These are phyloP conservation scores for Manduca sexta DNA, from an alignment of 1,140 invertebrate species.

Conservation along the genomic window DNA sequence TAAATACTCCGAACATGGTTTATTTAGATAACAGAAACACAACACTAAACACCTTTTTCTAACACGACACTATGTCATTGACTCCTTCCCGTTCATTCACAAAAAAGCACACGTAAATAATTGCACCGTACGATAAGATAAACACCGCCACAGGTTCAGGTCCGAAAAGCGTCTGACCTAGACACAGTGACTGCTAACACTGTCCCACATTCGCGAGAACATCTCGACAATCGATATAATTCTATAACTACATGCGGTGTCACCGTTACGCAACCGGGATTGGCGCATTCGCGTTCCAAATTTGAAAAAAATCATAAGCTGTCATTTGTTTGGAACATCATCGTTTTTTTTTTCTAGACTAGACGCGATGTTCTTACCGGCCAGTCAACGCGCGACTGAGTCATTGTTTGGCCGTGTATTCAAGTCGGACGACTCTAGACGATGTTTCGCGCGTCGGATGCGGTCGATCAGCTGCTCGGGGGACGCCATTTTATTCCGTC, in stretches of 20 bases:
- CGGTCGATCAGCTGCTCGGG: conserved; percentile 48
- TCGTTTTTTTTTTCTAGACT: background rate
- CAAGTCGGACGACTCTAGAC: background rate
- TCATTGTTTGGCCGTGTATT: background rate
- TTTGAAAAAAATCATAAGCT: background rate
- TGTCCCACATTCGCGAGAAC: conserved; percentile 30
- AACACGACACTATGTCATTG: conserved; percentile 19
- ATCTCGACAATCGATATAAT: conserved; percentile 37
- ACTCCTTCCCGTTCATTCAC: conserved; percentile 11
- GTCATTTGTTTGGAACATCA: too few relatives aligned
- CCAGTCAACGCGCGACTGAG: conserved; percentile 3
- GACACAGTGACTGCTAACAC: conserved; percentile 36
- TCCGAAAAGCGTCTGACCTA: conserved; percentile 39
- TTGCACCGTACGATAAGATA: conserved; percentile 26
- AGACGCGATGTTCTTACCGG: background rate
- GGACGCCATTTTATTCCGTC: conserved; percentile 32
- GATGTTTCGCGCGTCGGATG: conserved; percentile 28
- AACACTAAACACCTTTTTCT: conserved; percentile 15
- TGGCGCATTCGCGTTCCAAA: too few relatives aligned
- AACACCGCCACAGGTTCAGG: conserved; percentile 10
- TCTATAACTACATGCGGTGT: conserved; percentile 16
- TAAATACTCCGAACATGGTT: conserved; percentile 67
- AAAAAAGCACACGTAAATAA: conserved; percentile 26
- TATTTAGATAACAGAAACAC: conserved; percentile 12
- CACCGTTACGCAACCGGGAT: too few relatives aligned